Conservation (phyloP, 2,113 vertebrate species). For the Heteronetta atricapilla region DNA sequence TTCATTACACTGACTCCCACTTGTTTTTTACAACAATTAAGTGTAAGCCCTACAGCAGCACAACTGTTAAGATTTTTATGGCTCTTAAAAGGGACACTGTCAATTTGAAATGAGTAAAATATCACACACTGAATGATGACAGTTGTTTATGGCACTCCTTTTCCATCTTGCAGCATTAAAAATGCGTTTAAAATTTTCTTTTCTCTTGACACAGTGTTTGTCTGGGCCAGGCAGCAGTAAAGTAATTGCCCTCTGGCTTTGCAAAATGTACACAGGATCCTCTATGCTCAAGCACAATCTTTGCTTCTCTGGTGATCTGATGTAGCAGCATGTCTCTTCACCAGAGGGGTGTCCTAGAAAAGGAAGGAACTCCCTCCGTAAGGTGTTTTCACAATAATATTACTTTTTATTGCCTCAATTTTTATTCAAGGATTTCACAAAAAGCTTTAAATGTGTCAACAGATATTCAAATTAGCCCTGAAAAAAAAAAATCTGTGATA, state of each 20-base stretch:
- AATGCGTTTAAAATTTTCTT: not conserved
- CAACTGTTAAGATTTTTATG: constrained; percentile 50
- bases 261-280: not conserved
- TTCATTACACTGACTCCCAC: constrained; percentile 45
- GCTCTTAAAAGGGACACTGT: constrained; percentile 32
- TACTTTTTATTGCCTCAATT: constrained; percentile 29
- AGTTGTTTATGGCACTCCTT: not conserved
- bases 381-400: constrained; percentile 50
- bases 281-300: not conserved
- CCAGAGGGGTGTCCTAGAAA: constrained; percentile 69
- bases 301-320: constrained; percentile 62
- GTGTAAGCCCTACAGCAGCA: constrained; percentile 34
- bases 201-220: not conserved
- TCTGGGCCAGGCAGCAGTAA: not conserved
- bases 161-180: not conserved
- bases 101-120: constrained; percentile 15
- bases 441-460: constrained; percentile 22
- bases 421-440: constrained; percentile 33
- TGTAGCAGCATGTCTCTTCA: constrained; percentile 59
- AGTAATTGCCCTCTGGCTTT: constrained; percentile 32
- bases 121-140: not conserved
- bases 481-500: constrained; percentile 16
- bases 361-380: constrained; percentile 54
- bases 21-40: constrained; percentile 60
- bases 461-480: constrained; percentile 8